phyloP scores from a whole-genome alignment of 2,888 invertebrate genomes.

The Zelleria hepariella region DNA sequence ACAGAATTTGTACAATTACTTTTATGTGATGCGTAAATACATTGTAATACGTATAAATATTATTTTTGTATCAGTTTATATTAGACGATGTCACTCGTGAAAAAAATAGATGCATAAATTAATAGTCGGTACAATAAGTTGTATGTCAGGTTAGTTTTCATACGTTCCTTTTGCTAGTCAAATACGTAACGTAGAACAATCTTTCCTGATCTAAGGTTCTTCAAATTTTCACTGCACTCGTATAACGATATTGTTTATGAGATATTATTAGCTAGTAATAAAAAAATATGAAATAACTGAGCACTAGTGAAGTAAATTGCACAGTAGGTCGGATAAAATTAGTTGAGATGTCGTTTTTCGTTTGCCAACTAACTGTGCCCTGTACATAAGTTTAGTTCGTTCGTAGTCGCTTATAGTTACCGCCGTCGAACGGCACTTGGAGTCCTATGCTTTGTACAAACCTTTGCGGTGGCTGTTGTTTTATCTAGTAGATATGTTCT shows the following conservation, averaged over 20 bases:
- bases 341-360: constrained; percentile 31
- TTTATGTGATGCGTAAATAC: not conserved
- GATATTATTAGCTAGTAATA: constrained; percentile 53
- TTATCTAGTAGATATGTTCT: not conserved
- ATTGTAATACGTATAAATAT: not conserved
- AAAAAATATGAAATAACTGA: constrained; percentile 22
- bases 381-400: constrained; percentile 37
- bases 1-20: not conserved
- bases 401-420: constrained; percentile 34
- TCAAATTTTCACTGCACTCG: constrained; percentile 18
- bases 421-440: constrained; percentile 53
- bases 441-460: constrained; percentile 43
- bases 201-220: constrained; percentile 1
- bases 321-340: constrained; percentile 31
- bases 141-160: constrained; percentile 27
- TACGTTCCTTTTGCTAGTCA: constrained; percentile 46
- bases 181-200: constrained; percentile 14
- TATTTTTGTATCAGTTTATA: not conserved
- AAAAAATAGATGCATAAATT: not conserved
- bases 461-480: constrained; percentile 5
- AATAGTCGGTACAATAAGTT: constrained; percentile 17
- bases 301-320: constrained; percentile 39
- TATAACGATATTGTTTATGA: constrained; percentile 48
- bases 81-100: too few relatives aligned
- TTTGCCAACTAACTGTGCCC: constrained; percentile 27